Base-by-base conservation (phyloP, 1,140 invertebrate species). In the Rhysida immarginata region DNA sequence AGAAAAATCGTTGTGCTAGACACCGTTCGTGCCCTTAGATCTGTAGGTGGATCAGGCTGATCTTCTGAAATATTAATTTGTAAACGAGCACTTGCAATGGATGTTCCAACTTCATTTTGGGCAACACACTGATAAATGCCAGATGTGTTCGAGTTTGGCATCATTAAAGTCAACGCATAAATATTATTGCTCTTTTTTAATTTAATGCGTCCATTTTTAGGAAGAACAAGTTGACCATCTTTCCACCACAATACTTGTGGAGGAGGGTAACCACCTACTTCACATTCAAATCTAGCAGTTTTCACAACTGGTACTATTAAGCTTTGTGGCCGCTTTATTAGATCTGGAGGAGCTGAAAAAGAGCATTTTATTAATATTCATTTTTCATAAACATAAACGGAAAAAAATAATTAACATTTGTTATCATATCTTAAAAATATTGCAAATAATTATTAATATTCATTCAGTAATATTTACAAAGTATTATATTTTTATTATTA, bases 71-170 rank as follows among this genome's bases (percentile, higher is more conserved):
- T 71, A 58, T 76, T 78, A 14, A 77, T 75, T 65, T 74, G 67
- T 50, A 77, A 66, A 66, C 75, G 68, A 60, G 73, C 74, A 63
- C 76, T 75, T 5, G 76, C 75, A 74, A 81, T 82, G 58, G 73
- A 72, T 64, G 74, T 76, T 35, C 83, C 83, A 13, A 75, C 77
- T 5, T 68, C 66, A 68, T 83, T 86, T n/a, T 75, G 69, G 2
- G 80, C 82, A 18, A 85, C 69, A 67, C 85, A 87, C 66, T 87
- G 83, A 67, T 87, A 87, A 53, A 85, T 71, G 26, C 82, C 84
- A 61, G 80, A 76, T 65, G 85, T 83, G 13, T 75, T 69, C 18
- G 74, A 73, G 26, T 84, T 75, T 23, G 82, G 78, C 49, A 80
- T 80, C 2, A 79, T 74, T 55, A 85, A 77, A 18, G 78, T 74